phyloP scores from a whole-genome alignment of 1,140 invertebrate species.

The Bombus impatiens region DNA sequence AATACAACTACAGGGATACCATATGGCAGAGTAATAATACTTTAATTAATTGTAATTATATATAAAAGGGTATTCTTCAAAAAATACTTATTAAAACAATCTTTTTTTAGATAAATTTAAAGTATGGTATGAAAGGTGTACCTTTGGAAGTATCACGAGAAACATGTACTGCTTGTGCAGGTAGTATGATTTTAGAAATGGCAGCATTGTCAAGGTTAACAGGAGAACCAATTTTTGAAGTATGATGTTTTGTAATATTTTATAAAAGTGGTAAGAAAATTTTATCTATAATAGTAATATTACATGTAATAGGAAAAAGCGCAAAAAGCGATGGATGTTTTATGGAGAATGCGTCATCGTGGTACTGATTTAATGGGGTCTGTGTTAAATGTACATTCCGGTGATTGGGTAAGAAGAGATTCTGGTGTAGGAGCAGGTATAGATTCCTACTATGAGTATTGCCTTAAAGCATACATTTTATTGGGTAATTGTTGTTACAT shows the following conservation, averaged over 20 bases:
- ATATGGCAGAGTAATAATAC: conserved; percentile 90
- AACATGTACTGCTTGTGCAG: conserved; percentile 99
- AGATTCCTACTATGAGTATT: conserved; percentile 99
- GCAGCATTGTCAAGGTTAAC: conserved; percentile 96
- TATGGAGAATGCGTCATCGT: conserved; percentile 97
- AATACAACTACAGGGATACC: conserved; percentile 99
- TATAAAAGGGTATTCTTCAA: conserved; percentile 32
- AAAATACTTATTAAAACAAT: conserved; percentile 15
- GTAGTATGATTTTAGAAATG: conserved; percentile 98
- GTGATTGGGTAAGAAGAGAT: conserved; percentile 98
- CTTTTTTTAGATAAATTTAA: conserved; percentile 90
- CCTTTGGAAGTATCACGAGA: conserved; percentile 90
- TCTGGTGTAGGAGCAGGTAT: conserved; percentile 99
- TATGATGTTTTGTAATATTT: conserved; percentile 69
- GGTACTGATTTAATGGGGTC: conserved; percentile 96
- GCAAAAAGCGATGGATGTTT: conserved; percentile 97
- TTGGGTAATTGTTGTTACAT: conserved; percentile 80
- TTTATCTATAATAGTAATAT: conserved; percentile 2
- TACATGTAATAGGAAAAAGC: conserved; percentile 88
- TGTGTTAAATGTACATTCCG: conserved; percentile 97
- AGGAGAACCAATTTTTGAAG: conserved; percentile 96
- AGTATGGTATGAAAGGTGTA: conserved; percentile 91
- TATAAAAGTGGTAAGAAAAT: neutral
- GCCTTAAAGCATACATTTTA: conserved; percentile 95
- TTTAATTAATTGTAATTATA: conserved; percentile 36